Percentiles rank a stretch among this genome's conserved stretches.
phyloP scores from a whole-genome alignment of 2,888 invertebrate genomes.

The Oscheius sp. region DNA sequence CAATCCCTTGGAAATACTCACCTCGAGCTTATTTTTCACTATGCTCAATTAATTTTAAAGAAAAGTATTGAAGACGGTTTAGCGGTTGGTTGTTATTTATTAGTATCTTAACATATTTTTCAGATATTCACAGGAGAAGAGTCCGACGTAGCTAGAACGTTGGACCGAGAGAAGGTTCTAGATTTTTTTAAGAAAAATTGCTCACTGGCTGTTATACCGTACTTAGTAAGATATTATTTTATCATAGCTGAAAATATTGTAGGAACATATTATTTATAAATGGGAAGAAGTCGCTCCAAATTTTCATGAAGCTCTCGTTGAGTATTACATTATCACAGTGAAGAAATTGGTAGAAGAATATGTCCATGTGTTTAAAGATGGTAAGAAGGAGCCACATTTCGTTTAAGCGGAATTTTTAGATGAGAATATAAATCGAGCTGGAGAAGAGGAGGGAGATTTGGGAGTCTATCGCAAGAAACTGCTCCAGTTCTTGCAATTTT shows the following conservation, averaged over 20 bases:
- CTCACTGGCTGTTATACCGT: slow-evolving; percentile 86
- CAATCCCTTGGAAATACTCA: slow-evolving; percentile 79
- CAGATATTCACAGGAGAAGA: slow-evolving; percentile 85
- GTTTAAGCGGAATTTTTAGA: slow-evolving; percentile 64
- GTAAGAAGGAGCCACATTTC: slow-evolving; percentile 46
- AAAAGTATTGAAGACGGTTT: slow-evolving; percentile 74
- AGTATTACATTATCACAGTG: slow-evolving; percentile 86
- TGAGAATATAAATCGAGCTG: slow-evolving; percentile 73
- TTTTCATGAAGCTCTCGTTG: slow-evolving; percentile 90
- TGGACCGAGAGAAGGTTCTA: slow-evolving; percentile 88
- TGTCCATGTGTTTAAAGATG: slow-evolving; percentile 72
- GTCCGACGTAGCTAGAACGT: slow-evolving; percentile 84
- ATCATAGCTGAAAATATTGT: slow-evolving; percentile 25
- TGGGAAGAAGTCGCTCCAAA: slow-evolving; percentile 88
- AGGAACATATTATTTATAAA: slow-evolving; percentile 89
- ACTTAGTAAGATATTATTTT: slow-evolving; percentile 78
- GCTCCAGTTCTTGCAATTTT: slow-evolving; percentile 60
- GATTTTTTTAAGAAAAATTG: slow-evolving; percentile 86
- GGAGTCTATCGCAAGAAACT: slow-evolving; percentile 80
- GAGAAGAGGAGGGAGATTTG: slow-evolving; percentile 76
- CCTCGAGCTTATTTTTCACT: slow-evolving; percentile 90
- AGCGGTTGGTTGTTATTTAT: neutral
- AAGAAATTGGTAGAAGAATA: slow-evolving; percentile 74
- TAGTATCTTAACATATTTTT: slow-evolving; percentile 35
- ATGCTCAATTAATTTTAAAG: slow-evolving; percentile 90